Percentiles rank a stretch among this genome's conserved stretches.
phyloP scores from a whole-genome alignment of 2,797 vertebrate species.

The Cercopithecus petaurista region DNA sequence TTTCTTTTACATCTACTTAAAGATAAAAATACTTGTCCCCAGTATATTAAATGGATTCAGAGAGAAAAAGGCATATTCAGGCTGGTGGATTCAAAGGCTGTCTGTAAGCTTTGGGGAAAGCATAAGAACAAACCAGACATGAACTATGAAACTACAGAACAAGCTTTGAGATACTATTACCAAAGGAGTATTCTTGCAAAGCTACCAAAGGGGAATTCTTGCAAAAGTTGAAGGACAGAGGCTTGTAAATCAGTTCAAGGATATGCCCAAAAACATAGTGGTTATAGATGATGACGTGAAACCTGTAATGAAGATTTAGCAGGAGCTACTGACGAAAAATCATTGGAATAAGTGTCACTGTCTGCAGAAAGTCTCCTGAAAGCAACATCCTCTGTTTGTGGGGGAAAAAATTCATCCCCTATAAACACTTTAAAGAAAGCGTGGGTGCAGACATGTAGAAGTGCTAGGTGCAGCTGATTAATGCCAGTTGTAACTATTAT shows the following conservation, averaged over 20 bases:
- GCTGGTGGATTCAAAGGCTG: constrained; percentile 97
- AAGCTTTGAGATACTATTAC: constrained; percentile 95
- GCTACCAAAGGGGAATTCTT: constrained; percentile 97
- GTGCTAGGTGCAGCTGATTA: no score
- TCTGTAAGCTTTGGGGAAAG: constrained; percentile 97
- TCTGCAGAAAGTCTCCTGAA: constrained; percentile 91
- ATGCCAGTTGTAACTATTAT: no score
- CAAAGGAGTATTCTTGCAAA: constrained; percentile 91
- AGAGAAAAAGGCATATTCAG: constrained; percentile 99
- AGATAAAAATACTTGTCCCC: constrained; percentile 97
- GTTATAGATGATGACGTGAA: constrained; percentile 94
- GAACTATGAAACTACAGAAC: constrained; percentile 99
- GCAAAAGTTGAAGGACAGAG: constrained; percentile 98
- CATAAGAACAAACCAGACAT: constrained; percentile 99
- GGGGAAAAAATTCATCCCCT: constrained; percentile 85
- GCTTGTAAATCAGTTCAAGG: constrained; percentile 98
- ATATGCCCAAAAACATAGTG: constrained; percentile 99
- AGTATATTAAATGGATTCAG: constrained; percentile 99
- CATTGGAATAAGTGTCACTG: constrained; percentile 89
- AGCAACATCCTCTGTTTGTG: constrained; percentile 87
- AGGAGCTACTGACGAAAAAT: constrained; percentile 85
- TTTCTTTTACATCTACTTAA: constrained; percentile 97
- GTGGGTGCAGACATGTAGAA: no score
- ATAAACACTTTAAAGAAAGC: constrained; percentile 74
- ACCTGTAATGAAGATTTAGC: constrained; percentile 88